Conservation (phyloP, 2,888 invertebrate species). For the Hermodice carunculata region DNA sequence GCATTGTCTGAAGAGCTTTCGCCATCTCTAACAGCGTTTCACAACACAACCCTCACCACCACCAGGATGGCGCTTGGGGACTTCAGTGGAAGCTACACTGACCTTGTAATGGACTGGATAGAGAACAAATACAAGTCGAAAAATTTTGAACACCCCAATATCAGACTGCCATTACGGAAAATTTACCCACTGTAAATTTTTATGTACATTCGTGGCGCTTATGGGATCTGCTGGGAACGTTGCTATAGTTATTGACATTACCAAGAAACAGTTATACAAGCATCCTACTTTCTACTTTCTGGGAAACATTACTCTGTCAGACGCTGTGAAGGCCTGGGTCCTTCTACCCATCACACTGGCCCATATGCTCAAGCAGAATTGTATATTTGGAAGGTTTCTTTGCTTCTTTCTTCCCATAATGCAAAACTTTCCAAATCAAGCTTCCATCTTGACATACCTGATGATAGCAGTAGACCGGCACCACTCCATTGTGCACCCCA, state of each 20-base stretch:
- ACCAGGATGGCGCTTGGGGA: too few relatives aligned
- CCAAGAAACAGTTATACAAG: constrained; percentile 73
- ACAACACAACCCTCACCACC: too few relatives aligned
- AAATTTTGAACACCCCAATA: constrained; percentile 75
- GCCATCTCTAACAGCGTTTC: too few relatives aligned
- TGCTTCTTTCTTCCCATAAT: constrained; percentile 82
- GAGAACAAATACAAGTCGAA: too few relatives aligned
- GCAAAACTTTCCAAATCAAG: constrained; percentile 81
- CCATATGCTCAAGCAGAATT: constrained; percentile 78
- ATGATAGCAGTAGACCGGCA: constrained; percentile 80
- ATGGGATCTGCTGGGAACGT: constrained; percentile 76
- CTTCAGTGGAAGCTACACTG: too few relatives aligned
- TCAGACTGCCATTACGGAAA: constrained; percentile 72
- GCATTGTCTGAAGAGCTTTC: too few relatives aligned
- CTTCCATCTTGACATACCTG: constrained; percentile 79
- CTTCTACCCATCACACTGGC: constrained; percentile 80
- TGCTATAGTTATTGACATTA: constrained; percentile 72
- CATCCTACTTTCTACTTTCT: constrained; percentile 79
- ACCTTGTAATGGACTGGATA: too few relatives aligned
- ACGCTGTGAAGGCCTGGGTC: constrained; percentile 77
- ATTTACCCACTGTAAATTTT: constrained; percentile 77
- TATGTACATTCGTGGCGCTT: constrained; percentile 74
- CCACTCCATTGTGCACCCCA: constrained; percentile 77
- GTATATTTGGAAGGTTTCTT: constrained; percentile 80
- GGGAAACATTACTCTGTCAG: constrained; percentile 78